Evolutionary conservation across 1,140 invertebrate species (phyloP).

Genomic region (Drosophila orena): DNA sequence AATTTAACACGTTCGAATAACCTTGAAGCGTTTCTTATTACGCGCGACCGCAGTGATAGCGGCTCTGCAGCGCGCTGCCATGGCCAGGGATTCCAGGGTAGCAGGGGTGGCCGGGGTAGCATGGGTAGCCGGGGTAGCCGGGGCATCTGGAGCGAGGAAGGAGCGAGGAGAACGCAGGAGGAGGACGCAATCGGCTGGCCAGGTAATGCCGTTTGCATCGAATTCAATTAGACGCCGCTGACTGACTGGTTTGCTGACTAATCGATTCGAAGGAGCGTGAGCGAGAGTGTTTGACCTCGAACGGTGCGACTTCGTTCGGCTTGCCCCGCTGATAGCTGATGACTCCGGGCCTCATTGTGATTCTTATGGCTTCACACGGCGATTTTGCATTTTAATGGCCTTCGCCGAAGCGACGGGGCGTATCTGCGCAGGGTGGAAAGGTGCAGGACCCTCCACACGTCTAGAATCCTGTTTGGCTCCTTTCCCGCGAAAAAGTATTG

Average conservation of each 20-base stretch:
- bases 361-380: slow-evolving; percentile 78
- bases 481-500: slow-evolving; percentile 1
- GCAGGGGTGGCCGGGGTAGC: background rate
- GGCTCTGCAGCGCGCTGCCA: slow-evolving; percentile 6
- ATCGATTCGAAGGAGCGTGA: slow-evolving; percentile 46
- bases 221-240: slow-evolving; percentile 72
- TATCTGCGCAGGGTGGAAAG: slow-evolving; percentile 23
- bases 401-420: slow-evolving; percentile 40
- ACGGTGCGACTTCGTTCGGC: slow-evolving; percentile 21
- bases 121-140: background rate
- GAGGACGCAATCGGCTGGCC: slow-evolving; percentile 9
- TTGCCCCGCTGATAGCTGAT: slow-evolving; percentile 43
- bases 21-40: slow-evolving; percentile 82
- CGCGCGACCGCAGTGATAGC: slow-evolving; percentile 68
- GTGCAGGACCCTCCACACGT: slow-evolving; percentile 25
- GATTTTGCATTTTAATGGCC: slow-evolving; percentile 72
- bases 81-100: background rate
- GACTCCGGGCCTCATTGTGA: slow-evolving; percentile 65
- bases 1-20: slow-evolving; percentile 83
- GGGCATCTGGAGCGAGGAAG: too few species aligned
- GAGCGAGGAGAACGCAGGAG: background rate
- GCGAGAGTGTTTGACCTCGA: slow-evolving; percentile 69
- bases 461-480: slow-evolving; percentile 28
- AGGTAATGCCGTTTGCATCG: slow-evolving; percentile 48
- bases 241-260: slow-evolving; percentile 55